Evolutionary conservation across 2,113 vertebrate genomes (phyloP), one percentile per base, ranked within the genome.

Genomic region (Loxodonta africana): DNA sequence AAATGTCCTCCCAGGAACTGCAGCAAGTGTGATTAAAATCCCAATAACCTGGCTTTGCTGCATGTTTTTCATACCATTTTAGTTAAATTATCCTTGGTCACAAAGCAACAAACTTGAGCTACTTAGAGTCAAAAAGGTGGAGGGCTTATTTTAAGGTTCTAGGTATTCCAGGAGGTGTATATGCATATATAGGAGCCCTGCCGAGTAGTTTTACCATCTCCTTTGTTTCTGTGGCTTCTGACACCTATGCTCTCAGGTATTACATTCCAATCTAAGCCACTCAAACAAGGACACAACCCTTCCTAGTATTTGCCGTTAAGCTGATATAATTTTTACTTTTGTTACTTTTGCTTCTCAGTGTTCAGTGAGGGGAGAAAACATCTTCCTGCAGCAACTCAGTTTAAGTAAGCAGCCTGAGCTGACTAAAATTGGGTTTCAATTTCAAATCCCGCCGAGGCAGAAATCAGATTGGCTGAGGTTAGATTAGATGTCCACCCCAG

Each of bases 311-410:
- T 94, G 37, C 83, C 41, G 18, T 48, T 95, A 89, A 77, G 80
- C 77, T 88, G 82, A 67, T 91, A n/a, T 67, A 48, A 23, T 63
- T 89, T 93, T n/a, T 83, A 83, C 63, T 26, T 83, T 91, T 83
- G 25, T 92, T 97, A 90, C 20, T 83, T 94, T 93, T 87, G 53
- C 63, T 95, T 97, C 53, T 91, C 26, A 81, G 33, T 78, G 28
- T 91, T 74, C 78, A 41, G 37, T 82, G 83, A 1, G 7, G 21
- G 4, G 21, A 62, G 12, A 12, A 10, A 44, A 62, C 69, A 2
- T 76, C 25, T 1, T 88, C 28, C 23, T 77, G 2, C 0, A 91
- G 51, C 53, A 93, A 83, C 21, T 91, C 41, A 91, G 51, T 53
- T 92, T 96, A 89, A 82, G 15, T 4, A 85, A 91, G 62, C 8